phyloP scores from a whole-genome alignment of 2,797 vertebrate genomes.

The Melanogrammus aeglefinus region DNA sequence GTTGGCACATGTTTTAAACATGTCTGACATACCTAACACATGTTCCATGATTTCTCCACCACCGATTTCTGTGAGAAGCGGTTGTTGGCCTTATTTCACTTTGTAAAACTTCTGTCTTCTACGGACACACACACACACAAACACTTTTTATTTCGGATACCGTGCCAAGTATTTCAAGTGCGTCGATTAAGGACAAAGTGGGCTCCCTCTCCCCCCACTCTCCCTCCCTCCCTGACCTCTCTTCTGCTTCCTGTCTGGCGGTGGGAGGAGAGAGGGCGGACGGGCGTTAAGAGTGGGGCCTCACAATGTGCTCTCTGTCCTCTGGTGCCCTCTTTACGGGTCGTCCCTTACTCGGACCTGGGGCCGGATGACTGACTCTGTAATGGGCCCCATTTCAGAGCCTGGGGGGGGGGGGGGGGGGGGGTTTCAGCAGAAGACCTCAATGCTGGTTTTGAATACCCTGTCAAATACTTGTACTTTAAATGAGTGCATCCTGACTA shows the following conservation, averaged over 20 bases:
- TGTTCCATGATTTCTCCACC: no score
- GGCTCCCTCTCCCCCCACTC: not conserved
- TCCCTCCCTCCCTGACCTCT: not conserved
- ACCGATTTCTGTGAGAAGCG: no score
- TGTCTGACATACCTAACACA: no score
- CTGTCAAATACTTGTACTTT: no score
- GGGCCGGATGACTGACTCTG: not conserved
- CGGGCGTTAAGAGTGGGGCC: not conserved
- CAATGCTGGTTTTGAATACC: not conserved
- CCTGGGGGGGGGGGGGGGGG: no score
- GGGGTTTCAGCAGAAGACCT: not conserved
- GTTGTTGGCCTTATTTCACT: no score
- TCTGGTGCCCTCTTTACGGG: not conserved
- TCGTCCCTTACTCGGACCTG: not conserved
- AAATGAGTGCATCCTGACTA: not conserved
- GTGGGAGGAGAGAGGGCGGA: not conserved
- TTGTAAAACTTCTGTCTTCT: no score
- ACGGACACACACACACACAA: no score
- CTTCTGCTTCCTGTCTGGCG: not conserved
- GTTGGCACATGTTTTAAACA: no score
- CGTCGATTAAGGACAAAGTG: no score
- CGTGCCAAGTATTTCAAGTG: no score
- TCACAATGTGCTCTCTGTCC: slow-evolving; percentile 1
- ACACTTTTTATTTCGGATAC: no score
- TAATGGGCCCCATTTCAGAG: not conserved